Conservation (phyloP, 2,888 invertebrate genomes). For the Dasypolia templi region DNA sequence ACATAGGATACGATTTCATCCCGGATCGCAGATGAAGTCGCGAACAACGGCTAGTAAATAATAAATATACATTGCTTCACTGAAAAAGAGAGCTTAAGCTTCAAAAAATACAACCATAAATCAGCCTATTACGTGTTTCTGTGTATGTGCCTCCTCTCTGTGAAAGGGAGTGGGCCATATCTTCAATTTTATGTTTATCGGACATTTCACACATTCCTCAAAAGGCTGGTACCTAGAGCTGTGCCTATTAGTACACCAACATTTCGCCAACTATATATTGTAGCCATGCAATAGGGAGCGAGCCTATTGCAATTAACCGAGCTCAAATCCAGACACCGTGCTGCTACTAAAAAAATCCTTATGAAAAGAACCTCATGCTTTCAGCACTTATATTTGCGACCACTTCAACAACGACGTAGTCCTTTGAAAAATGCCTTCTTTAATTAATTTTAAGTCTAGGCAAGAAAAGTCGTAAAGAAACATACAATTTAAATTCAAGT, state of each 20-base stretch:
- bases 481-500: conserved; percentile 5
- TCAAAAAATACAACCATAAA: neutral
- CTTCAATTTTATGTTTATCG: neutral
- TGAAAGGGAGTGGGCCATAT: no score
- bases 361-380: neutral
- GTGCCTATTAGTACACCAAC: neutral
- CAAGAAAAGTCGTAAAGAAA: neutral
- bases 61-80: neutral
- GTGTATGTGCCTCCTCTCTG: no score
- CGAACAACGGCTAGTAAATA: no score
- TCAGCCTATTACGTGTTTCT: no score
- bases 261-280: no score
- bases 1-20: no score
- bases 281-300: no score
- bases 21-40: no score
- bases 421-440: conserved; percentile 6
- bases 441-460: conserved; percentile 5
- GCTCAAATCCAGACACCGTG: neutral
- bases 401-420: neutral
- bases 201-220: neutral
- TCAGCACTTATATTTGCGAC: neutral
- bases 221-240: neutral
- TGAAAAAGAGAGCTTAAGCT: neutral
- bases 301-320: conserved; percentile 12
- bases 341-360: neutral